phyloP scores from a whole-genome alignment of 2,888 invertebrate species.

The Callyntrura guangdongensis region DNA sequence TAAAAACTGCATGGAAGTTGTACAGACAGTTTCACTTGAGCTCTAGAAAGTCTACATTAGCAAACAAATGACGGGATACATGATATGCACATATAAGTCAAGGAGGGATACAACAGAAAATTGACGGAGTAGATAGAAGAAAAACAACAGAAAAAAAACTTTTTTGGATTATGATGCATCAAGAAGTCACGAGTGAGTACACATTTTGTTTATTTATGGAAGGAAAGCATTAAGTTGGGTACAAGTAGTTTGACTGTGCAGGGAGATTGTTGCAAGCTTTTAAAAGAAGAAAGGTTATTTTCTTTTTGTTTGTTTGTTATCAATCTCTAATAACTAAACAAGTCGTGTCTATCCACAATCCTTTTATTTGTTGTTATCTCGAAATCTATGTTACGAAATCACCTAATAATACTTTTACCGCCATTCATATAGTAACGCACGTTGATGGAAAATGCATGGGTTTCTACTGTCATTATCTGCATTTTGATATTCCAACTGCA shows the following conservation, averaged over 20 bases:
- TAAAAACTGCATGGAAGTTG: conserved; percentile 1
- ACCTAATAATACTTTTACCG: not conserved
- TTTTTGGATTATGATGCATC: conserved; percentile 58
- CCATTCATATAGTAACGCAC: not conserved
- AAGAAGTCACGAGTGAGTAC: conserved; percentile 59
- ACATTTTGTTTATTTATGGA: conserved; percentile 47
- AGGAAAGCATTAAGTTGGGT: not conserved
- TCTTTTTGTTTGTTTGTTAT: conserved; percentile 33
- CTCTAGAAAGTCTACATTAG: conserved; percentile 13
- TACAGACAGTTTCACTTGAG: conserved; percentile 57
- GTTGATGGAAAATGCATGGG: not conserved
- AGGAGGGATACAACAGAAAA: not conserved
- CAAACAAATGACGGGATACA: not conserved
- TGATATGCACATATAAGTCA: not conserved
- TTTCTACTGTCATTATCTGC: not conserved
- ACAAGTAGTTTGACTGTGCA: too few relatives aligned
- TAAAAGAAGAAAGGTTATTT: not conserved
- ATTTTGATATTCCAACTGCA: not conserved
- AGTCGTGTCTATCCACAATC: not conserved
- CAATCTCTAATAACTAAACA: not conserved
- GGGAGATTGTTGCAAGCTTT: not conserved
- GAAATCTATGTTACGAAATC: not conserved
- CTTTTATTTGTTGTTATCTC: not conserved
- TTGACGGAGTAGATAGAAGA: not conserved
- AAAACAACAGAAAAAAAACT: conserved; percentile 25